Conservation (phyloP, 2,113 vertebrate genomes). For the Cygnus atratus region DNA sequence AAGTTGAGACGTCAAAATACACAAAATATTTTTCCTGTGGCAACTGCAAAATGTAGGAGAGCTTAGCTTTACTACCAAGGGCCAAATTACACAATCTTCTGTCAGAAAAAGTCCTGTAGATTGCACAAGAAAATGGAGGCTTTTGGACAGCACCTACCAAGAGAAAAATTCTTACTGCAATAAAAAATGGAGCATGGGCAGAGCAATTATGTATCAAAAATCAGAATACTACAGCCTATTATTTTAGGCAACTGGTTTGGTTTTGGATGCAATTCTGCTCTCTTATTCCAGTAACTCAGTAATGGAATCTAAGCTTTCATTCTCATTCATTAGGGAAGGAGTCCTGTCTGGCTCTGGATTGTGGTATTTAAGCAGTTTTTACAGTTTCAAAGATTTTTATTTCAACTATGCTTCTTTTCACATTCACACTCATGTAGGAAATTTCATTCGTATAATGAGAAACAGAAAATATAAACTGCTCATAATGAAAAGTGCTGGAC, state of each 20-base stretch:
- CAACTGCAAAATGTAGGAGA: not conserved
- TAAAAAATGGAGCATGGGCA: not conserved
- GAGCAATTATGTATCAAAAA: not conserved
- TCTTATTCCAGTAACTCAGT: not conserved
- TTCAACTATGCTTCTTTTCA: constrained; percentile 14
- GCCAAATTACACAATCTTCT: not conserved
- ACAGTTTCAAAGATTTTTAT: constrained; percentile 17
- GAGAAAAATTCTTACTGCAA: not conserved
- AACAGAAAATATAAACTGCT: constrained; percentile 24
- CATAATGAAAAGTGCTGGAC: not conserved
- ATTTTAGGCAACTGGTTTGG: constrained; percentile 13
- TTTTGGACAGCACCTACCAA: not conserved
- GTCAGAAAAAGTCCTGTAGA: not conserved
- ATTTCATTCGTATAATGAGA: constrained; percentile 1
- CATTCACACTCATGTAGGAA: constrained; percentile 8
- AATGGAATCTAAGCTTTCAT: constrained; percentile 12
- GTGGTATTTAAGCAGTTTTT: not conserved
- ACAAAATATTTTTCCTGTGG: not conserved
- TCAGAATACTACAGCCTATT: constrained; percentile 16
- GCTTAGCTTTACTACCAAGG: not conserved
- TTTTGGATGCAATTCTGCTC: not conserved
- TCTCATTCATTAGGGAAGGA: constrained; percentile 9
- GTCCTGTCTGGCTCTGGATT: not conserved
- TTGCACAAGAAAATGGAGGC: not conserved
- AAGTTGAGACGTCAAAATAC: not conserved